A percentile compares a stretch with the other conserved stretches of the same genome.
These are phyloP conservation scores for Lepas anatifera DNA, from an alignment of 2,888 invertebrate species.

Conservation along the genomic window DNA sequence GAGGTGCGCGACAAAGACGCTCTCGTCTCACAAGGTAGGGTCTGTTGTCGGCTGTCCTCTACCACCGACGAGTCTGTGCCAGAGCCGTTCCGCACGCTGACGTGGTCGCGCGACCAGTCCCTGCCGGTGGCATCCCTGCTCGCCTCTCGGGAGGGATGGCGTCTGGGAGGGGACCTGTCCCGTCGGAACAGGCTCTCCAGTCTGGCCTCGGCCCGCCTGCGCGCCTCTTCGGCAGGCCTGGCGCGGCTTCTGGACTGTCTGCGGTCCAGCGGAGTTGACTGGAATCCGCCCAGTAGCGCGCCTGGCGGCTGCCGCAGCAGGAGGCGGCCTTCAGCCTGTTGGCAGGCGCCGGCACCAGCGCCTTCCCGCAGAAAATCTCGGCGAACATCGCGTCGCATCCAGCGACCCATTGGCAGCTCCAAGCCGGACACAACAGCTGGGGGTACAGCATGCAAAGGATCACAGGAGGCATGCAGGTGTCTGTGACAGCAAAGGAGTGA, in stretches of 20 bases:
- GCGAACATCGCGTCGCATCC: background rate
- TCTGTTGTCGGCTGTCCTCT: too few species aligned
- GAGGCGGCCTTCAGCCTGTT: background rate
- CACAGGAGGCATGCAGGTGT: too few species aligned
- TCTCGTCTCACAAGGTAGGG: too few species aligned
- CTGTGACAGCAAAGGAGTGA: too few species aligned
- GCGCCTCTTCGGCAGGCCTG: background rate
- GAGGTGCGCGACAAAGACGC: too few species aligned
- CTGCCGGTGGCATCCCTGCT: background rate
- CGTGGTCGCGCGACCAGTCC: background rate
- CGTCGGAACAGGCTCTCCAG: background rate
- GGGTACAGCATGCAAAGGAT: too few species aligned
- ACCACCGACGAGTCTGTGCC: too few species aligned
- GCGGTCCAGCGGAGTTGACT: background rate
- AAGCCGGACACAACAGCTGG: too few species aligned
- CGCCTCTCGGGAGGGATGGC: too few species aligned
- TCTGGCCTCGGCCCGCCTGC: background rate
- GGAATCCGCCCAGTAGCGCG: background rate
- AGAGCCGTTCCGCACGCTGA: background rate
- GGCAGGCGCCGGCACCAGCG: background rate
- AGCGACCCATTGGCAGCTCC: background rate
- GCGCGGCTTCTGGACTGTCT: background rate
- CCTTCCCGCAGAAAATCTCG: background rate
- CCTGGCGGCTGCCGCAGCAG: background rate
- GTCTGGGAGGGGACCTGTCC: background rate